phyloP scores from a whole-genome alignment of 2,113 vertebrate genomes.

The Petaurus breviceps region DNA sequence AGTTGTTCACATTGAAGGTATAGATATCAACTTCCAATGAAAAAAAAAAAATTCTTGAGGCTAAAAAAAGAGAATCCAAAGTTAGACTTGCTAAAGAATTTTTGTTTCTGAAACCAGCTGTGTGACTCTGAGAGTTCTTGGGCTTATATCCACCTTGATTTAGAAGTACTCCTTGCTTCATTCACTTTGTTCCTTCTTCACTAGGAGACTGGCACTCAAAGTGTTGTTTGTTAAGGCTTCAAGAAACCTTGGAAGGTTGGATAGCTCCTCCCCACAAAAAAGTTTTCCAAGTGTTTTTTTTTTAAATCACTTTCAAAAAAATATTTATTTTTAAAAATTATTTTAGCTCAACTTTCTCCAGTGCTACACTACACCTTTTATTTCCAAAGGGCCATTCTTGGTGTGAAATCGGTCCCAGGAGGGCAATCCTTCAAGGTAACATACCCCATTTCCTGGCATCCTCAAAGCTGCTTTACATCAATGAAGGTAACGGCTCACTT shows the following conservation, averaged over 20 bases:
- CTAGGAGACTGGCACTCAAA: neutral
- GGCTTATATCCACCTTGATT: neutral
- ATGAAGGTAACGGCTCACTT: neutral
- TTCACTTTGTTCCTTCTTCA: slow-evolving; percentile 1
- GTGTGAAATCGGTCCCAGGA: neutral
- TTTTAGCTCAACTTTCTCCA: neutral
- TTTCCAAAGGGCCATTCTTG: neutral
- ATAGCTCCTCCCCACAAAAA: neutral
- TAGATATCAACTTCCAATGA: neutral
- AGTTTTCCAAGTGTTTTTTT: neutral
- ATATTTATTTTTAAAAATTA: neutral
- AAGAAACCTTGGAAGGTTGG: neutral
- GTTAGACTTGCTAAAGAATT: neutral
- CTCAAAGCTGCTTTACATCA: neutral
- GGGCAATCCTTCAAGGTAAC: neutral
- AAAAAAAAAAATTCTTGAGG: neutral
- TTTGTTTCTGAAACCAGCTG: neutral
- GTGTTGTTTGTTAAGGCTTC: neutral
- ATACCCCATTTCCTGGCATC: neutral
- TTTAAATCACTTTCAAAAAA: neutral
- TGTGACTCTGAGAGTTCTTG: neutral
- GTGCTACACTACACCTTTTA: neutral
- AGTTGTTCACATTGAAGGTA: neutral
- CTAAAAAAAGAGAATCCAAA: neutral
- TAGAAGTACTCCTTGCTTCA: neutral